These are phyloP conservation scores for Scaeva pyrastri DNA, from an alignment of 2,888 invertebrate genomes.

Conservation along the genomic window DNA sequence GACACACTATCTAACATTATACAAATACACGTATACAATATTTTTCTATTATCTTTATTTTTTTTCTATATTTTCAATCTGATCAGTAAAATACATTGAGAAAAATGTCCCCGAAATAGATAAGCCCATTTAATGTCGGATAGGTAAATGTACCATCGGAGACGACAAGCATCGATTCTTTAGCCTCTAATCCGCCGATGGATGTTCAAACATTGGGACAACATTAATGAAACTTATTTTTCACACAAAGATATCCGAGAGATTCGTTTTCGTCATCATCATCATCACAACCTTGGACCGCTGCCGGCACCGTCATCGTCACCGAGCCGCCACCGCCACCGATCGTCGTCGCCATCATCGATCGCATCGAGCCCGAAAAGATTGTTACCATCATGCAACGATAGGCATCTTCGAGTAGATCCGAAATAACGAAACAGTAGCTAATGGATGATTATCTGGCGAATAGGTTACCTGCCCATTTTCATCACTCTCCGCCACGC, in stretches of 20 bases:
- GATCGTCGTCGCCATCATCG: slow-evolving; percentile 32
- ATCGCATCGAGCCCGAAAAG: slow-evolving; percentile 4
- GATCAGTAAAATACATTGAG: background rate
- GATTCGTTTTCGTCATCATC: slow-evolving; percentile 30
- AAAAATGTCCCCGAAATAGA: slow-evolving; percentile 51
- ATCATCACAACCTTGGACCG: background rate
- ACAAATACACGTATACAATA: background rate
- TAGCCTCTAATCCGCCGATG: slow-evolving; percentile 66
- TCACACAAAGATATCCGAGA: slow-evolving; percentile 58
- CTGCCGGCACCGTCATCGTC: background rate
- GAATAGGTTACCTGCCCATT: slow-evolving; percentile 75
- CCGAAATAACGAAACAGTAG: slow-evolving; percentile 69
- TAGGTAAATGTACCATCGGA: slow-evolving; percentile 52
- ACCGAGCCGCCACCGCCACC: background rate
- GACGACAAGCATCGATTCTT: slow-evolving; percentile 49
- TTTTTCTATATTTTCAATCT: background rate
- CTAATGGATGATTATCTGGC: slow-evolving; percentile 75
- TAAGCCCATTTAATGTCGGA: slow-evolving; percentile 53
- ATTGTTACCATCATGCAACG: slow-evolving; percentile 4
- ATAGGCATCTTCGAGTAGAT: slow-evolving; percentile 37
- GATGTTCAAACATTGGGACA: slow-evolving; percentile 58
- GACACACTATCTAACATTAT: background rate
- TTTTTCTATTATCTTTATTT: background rate
- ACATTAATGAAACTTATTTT: slow-evolving; percentile 72
- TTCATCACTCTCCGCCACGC: slow-evolving; percentile 69